Evolutionary conservation across 1,140 invertebrate species (phyloP), one percentile per base, ranked within the genome.

Genomic region (Cecropterus lyciades): DNA sequence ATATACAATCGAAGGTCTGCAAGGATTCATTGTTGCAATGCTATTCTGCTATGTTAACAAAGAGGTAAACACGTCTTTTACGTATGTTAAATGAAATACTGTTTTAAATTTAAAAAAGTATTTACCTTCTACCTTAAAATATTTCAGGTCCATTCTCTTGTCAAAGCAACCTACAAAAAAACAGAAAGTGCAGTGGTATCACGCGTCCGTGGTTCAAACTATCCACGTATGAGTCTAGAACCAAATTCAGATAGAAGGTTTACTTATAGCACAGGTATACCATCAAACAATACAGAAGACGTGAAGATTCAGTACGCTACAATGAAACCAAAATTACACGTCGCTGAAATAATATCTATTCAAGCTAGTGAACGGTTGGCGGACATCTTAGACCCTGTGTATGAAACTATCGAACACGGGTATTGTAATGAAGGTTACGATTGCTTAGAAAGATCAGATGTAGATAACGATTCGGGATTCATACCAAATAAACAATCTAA

Each of bases 11-110:
- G 94, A 94, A 63, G 93, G 92, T 0, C 66, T 94, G 6, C 94
- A 95, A 72, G 94, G 94, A 2, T 84, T 94, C 24, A 75, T 93
- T 11, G 93, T 94, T 0, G 89, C 94, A 7, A 52, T 93, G 51
- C 75, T 95, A 0, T 95, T 94, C 70, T 95, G 94, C 74, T 95
- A 94, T 70, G 64, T 92, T 9, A 94, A 94, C 74, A 92, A 92
- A 73, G 94, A 95, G 91, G 94, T 95, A 80, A 87, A 51, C 27
- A 30, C 27, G 7, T 30, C 7, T 5, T 8, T 30, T 6, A 30
- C 0, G 7, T 7, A 8, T 30, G 0, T 0, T 30, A 3, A 8
- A 30, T 4, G 7, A 30, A 30, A 30, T 30, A 8, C 20, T 24
- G 20, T n/a, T 20, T 20, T 20, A 30, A 27, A 53, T 9, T 27